phyloP scores from a whole-genome alignment of 2,113 vertebrate species.

The Synchiropus splendidus region DNA sequence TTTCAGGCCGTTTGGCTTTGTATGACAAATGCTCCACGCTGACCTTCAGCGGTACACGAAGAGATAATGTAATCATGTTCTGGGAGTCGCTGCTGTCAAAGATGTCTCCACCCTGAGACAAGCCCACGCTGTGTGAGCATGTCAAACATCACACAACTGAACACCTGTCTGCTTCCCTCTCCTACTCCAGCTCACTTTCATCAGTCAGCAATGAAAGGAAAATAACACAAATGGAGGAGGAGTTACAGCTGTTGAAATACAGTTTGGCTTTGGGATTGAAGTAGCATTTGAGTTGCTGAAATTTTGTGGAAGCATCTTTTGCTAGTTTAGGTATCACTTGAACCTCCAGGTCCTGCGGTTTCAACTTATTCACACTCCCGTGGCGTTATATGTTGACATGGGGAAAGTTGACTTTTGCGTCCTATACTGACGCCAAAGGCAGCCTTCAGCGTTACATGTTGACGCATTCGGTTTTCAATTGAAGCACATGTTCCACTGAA shows the following conservation, averaged over 20 bases:
- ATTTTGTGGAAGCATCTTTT: background rate
- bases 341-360: too few species aligned
- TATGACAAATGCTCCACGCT: constrained; percentile 8
- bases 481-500: too few species aligned
- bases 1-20: constrained; percentile 11
- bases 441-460: too few species aligned
- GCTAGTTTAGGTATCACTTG: too few species aligned
- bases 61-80: constrained; percentile 70
- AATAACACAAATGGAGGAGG: constrained; percentile 20
- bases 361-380: too few species aligned
- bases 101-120: constrained; percentile 45
- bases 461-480: too few species aligned
- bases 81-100: constrained; percentile 64
- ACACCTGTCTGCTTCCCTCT: constrained; percentile 54
- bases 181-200: constrained; percentile 9
- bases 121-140: constrained; percentile 58
- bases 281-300: constrained; percentile 26
- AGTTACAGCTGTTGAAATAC: constrained; percentile 18
- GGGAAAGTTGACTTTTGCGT: too few species aligned
- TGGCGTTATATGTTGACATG: too few species aligned
- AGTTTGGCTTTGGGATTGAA: too few species aligned
- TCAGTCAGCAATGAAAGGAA: constrained; percentile 15
- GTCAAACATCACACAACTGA: constrained; percentile 66
- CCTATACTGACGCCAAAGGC: too few species aligned
- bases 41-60: constrained; percentile 56